Conservation (phyloP, 2,797 vertebrate genomes). For the Sternarchorhynchus goeldii region DNA sequence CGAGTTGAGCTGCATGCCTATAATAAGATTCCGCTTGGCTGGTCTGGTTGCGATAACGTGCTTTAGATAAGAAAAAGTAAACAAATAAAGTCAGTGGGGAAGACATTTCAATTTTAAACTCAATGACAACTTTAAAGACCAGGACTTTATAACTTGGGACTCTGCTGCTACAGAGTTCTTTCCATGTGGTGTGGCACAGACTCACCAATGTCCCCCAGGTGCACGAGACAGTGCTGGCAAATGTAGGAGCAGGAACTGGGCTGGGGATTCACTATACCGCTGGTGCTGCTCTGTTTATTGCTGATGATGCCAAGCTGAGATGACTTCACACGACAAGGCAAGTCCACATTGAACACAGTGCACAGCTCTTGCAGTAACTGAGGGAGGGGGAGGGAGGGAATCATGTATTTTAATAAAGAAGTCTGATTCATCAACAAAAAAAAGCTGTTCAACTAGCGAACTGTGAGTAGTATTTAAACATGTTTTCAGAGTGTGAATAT, state of each 20-base stretch:
- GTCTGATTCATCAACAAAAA: not conserved
- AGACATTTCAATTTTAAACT: not conserved
- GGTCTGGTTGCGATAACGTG: conserved; percentile 98
- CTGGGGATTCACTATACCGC: conserved; percentile 94
- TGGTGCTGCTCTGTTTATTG: conserved; percentile 88
- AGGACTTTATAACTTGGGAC: not conserved
- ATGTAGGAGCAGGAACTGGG: conserved; percentile 99
- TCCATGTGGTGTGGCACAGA: not conserved
- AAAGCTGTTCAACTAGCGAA: not conserved
- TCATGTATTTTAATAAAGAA: not conserved
- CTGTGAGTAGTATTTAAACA: not conserved
- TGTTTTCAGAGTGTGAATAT: not conserved
- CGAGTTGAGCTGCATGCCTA: conserved; percentile 96
- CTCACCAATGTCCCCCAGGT: conserved; percentile 98
- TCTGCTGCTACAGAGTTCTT: not conserved
- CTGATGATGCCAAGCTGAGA: conserved; percentile 98
- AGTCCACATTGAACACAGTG: conserved; percentile 97
- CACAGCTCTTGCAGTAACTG: conserved; percentile 97
- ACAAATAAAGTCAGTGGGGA: not conserved
- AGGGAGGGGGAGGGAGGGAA: not conserved
- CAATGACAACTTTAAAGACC: no score
- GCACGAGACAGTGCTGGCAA: conserved; percentile 99
- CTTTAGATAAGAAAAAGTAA: conserved; percentile 66
- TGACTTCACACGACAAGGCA: conserved; percentile 94
- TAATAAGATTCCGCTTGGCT: conserved; percentile 99